Evolutionary conservation across 2,797 vertebrate genomes (phyloP).

Genomic region (Siniperca undulata): DNA sequence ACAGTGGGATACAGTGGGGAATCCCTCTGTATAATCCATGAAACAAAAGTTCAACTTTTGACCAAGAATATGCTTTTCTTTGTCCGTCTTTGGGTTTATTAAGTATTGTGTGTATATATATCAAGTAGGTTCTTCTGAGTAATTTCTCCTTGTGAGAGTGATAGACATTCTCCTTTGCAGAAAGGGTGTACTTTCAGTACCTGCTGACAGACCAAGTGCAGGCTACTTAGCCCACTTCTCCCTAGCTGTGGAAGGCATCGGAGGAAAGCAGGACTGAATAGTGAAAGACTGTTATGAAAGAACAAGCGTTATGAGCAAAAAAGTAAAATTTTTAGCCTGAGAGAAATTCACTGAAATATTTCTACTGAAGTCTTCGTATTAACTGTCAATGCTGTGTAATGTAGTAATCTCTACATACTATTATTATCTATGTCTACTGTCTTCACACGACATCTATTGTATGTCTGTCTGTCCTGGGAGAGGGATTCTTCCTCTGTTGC

Average conservation of each 20-base stretch:
- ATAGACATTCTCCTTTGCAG: conserved; percentile 36
- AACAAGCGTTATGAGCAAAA: neutral
- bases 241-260: conserved; percentile 3
- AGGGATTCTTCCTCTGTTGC: neutral
- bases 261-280: conserved; percentile 28
- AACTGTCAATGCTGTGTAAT: neutral
- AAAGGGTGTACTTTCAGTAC: conserved; percentile 50
- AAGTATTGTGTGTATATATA: conserved; percentile 16
- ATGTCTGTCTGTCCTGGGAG: neutral
- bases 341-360: conserved; percentile 1
- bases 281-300: neutral
- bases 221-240: conserved; percentile 45
- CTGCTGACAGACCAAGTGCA: conserved; percentile 72
- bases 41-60: conserved; percentile 65
- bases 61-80: conserved; percentile 43
- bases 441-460: neutral
- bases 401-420: neutral
- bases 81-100: conserved; percentile 32
- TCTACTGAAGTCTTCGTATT: neutral
- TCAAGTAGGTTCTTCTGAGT: conserved; percentile 29
- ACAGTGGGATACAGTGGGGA: conserved; percentile 69
- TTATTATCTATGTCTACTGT: neutral
- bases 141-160: conserved; percentile 30
- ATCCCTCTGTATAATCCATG: conserved; percentile 65
- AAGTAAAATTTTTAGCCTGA: neutral